Percentiles rank a stretch among this genome's conserved stretches.
Conservation (phyloP, 2,797 vertebrate genomes). For the Triplophysa yarkandensis region DNA sequence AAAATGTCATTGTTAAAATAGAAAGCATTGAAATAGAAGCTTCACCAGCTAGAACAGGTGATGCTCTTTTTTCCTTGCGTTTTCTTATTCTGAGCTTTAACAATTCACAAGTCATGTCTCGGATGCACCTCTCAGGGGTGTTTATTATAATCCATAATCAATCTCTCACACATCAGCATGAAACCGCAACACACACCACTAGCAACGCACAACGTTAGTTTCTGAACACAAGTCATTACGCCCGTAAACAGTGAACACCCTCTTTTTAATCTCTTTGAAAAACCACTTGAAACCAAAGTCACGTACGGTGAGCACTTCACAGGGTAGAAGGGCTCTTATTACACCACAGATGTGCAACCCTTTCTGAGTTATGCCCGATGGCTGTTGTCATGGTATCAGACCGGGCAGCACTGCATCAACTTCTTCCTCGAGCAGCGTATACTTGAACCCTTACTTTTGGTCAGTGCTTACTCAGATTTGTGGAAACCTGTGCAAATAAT, state of each 20-base stretch:
- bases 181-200: background rate
- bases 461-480: background rate
- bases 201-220: background rate
- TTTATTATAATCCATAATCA: constrained; percentile 18
- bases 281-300: constrained; percentile 38
- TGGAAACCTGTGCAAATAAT: constrained; percentile 19
- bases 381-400: constrained; percentile 51
- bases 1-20: background rate
- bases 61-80: background rate
- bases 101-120: background rate
- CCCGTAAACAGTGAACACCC: constrained; percentile 9
- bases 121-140: background rate
- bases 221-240: constrained; percentile 12
- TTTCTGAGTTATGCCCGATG: constrained; percentile 11
- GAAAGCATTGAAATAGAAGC: background rate
- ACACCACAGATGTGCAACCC: constrained; percentile 33
- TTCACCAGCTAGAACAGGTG: background rate
- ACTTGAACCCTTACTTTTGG: background rate
- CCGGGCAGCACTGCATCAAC: constrained; percentile 10
- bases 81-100: background rate
- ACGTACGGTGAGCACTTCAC: constrained; percentile 49
- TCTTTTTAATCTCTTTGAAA: constrained; percentile 30
- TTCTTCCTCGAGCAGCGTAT: constrained; percentile 7
- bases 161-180: background rate
- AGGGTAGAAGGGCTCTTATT: constrained; percentile 60